Conservation (phyloP, 2,113 vertebrate species). For the Hipposideros armiger region DNA sequence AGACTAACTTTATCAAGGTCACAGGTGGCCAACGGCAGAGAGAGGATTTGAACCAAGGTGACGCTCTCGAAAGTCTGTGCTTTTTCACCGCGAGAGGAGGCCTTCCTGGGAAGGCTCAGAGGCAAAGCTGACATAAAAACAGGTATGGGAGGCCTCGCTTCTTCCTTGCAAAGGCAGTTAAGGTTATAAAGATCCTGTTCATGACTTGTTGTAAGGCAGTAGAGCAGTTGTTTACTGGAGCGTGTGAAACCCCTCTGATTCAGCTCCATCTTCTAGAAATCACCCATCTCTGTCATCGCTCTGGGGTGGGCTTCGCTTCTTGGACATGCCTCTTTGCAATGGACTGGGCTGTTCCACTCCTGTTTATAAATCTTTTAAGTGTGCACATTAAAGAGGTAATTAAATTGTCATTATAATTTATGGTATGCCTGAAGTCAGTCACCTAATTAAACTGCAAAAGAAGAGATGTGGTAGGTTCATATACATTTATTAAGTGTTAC, state of each 20-base stretch:
- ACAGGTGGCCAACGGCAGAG: background rate
- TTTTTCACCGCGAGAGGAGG: background rate
- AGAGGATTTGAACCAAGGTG: background rate
- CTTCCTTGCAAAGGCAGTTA: background rate
- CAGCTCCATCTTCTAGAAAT: background rate
- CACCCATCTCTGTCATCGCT: background rate
- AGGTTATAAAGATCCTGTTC: constrained; percentile 23
- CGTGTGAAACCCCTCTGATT: background rate
- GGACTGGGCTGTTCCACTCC: constrained; percentile 80
- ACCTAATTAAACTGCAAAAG: constrained; percentile 89
- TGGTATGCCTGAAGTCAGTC: constrained; percentile 89
- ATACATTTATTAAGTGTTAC: constrained; percentile 89
- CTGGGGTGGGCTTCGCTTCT: constrained; percentile 49
- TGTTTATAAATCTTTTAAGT: constrained; percentile 92
- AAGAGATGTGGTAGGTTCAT: constrained; percentile 85
- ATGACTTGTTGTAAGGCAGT: background rate
- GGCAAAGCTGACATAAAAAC: background rate
- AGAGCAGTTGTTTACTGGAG: accelerated
- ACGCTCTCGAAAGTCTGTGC: background rate
- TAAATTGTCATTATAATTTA: constrained; percentile 91
- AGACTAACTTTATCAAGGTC: background rate
- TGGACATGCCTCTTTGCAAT: constrained; percentile 67
- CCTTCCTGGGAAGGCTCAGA: background rate
- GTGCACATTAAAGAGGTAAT: constrained; percentile 90
- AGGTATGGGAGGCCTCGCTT: background rate